Percentiles rank a stretch among this genome's conserved stretches.
Conservation (phyloP, 2,797 vertebrate genomes). For the Xenops minutus region DNA sequence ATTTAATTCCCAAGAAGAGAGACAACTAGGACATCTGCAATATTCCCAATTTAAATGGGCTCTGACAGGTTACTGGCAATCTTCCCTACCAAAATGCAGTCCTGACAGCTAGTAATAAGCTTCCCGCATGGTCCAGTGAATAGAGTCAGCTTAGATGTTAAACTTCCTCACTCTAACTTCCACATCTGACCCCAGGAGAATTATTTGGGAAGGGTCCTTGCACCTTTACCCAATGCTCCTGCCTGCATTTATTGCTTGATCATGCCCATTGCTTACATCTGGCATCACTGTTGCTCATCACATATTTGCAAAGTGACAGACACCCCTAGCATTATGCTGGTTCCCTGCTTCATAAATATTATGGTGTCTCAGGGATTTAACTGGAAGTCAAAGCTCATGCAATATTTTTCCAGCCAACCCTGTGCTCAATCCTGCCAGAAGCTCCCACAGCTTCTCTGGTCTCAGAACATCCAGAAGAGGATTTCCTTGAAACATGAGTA, state of each 20-base stretch:
- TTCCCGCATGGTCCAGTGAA: background rate
- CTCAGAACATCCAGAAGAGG: background rate
- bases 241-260: background rate
- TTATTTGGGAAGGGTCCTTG: background rate
- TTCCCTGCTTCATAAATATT: background rate
- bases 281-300: background rate
- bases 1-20: background rate
- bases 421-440: background rate
- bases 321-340: background rate
- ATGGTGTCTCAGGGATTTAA: background rate
- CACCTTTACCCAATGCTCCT: background rate
- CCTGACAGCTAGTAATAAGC: slow-evolving; percentile 1
- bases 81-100: background rate
- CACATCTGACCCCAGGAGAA: background rate
- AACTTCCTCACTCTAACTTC: background rate
- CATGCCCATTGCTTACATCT: background rate
- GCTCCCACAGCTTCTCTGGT: background rate
- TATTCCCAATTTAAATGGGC: background rate
- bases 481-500: background rate
- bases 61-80: background rate
- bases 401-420: background rate
- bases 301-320: background rate
- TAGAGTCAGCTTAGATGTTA: background rate
- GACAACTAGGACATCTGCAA: background rate
- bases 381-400: background rate